phyloP scores from a whole-genome alignment of 2,797 vertebrate species.

The Enteromius argenteus region DNA sequence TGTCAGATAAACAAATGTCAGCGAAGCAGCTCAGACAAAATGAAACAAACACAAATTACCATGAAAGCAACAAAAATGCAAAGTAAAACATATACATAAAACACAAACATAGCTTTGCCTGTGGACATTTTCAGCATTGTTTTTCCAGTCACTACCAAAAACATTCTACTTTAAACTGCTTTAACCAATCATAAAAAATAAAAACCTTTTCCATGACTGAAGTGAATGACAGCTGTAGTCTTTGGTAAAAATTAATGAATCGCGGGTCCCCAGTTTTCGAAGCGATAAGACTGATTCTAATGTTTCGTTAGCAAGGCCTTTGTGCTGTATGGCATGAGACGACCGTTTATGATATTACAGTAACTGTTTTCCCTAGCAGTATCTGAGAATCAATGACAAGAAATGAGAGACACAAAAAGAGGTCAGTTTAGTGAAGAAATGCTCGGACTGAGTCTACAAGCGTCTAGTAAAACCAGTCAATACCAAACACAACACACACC shows the following conservation, averaged over 20 bases:
- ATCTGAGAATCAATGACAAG: background rate
- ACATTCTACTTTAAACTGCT: slow-evolving; percentile 42
- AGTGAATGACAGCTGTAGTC: slow-evolving; percentile 77
- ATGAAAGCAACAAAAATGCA: background rate
- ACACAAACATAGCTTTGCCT: slow-evolving; percentile 10
- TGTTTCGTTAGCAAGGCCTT: slow-evolving; percentile 77
- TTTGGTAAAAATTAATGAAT: slow-evolving; percentile 87
- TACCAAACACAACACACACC: slow-evolving; percentile 45
- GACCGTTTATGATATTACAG: background rate
- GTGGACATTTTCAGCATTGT: slow-evolving; percentile 33
- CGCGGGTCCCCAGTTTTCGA: slow-evolving; percentile 61
- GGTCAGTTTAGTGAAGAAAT: slow-evolving; percentile 24
- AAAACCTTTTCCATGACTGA: slow-evolving; percentile 71
- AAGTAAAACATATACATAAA: slow-evolving; percentile 23
- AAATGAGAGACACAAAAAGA: slow-evolving; percentile 1
- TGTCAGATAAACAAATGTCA: slow-evolving; percentile 48
- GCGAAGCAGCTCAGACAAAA: slow-evolving; percentile 12
- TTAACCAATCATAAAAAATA: slow-evolving; percentile 16
- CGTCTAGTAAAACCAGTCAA: slow-evolving; percentile 33
- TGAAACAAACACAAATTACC: background rate
- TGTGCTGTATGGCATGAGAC: slow-evolving; percentile 70
- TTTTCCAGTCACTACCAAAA: slow-evolving; percentile 50
- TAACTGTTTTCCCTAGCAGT: slow-evolving; percentile 7
- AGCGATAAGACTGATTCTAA: slow-evolving; percentile 63
- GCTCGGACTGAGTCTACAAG: slow-evolving; percentile 24